phyloP scores from a whole-genome alignment of 2,888 invertebrate genomes.

The Mesopsocus fuscifrons region DNA sequence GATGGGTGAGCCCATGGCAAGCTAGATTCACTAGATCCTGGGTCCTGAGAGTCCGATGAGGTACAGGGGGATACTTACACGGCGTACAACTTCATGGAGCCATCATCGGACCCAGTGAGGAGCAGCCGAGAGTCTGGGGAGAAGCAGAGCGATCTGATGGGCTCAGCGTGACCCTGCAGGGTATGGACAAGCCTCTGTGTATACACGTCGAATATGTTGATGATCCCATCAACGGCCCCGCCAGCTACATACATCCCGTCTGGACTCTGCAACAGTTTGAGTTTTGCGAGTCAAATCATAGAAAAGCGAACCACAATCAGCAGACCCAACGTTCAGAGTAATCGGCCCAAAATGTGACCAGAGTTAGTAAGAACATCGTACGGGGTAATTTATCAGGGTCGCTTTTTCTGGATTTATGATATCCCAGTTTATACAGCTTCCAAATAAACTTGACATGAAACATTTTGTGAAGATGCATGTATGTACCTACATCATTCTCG shows the following conservation, averaged over 20 bases:
- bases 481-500: no score
- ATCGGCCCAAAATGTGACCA: no score
- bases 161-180: conserved; percentile 91
- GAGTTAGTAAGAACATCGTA: no score
- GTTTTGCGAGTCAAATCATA: not conserved
- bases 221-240: conserved; percentile 91
- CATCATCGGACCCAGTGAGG: conserved; percentile 93
- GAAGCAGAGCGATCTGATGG: conserved; percentile 83
- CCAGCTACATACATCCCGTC: conserved; percentile 95
- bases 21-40: no score
- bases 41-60: no score
- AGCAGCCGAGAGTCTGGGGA: conserved; percentile 89
- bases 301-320: conserved; percentile 11
- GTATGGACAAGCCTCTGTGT: conserved; percentile 83
- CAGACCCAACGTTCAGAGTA: no score
- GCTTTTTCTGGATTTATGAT: no score
- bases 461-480: no score
- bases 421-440: no score
- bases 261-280: conserved; percentile 82
- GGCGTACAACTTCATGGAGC: conserved; percentile 93
- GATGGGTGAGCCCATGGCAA: no score
- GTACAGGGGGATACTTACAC: conserved; percentile 46
- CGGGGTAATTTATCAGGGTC: no score
- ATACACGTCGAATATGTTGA: conserved; percentile 88
- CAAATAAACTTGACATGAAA: no score